These are phyloP conservation scores for Lipophrys pholis DNA, from an alignment of 2,113 vertebrate genomes.

Conservation along the genomic window DNA sequence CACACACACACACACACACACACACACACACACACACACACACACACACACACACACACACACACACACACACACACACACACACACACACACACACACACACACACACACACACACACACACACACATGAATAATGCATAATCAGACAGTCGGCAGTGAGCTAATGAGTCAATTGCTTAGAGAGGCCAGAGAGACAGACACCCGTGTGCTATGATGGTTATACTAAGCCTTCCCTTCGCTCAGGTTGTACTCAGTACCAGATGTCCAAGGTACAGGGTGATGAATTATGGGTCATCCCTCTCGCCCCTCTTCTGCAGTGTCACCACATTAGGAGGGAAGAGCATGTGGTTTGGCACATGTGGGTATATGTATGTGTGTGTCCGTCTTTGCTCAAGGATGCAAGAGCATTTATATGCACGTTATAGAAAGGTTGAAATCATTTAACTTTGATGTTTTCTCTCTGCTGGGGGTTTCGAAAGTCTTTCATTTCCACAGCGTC, in stretches of 20 bases:
- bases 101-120: slow-evolving; percentile 13
- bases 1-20: slow-evolving; percentile 14
- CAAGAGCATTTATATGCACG: slow-evolving; percentile 31
- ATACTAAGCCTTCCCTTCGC: slow-evolving; percentile 58
- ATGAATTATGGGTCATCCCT: slow-evolving; percentile 77
- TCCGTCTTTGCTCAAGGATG: slow-evolving; percentile 46
- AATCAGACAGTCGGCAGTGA: slow-evolving; percentile 66
- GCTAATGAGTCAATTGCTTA: slow-evolving; percentile 80
- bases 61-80: not conserved
- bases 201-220: slow-evolving; percentile 56
- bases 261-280: slow-evolving; percentile 70
- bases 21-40: slow-evolving; percentile 6
- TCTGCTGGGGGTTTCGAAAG: too few relatives aligned
- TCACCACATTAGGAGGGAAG: slow-evolving; percentile 60
- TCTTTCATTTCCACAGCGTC: not conserved
- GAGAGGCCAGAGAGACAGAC: slow-evolving; percentile 71
- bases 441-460: slow-evolving; percentile 38
- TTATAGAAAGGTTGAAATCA: slow-evolving; percentile 32
- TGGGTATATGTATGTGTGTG: slow-evolving; percentile 22
- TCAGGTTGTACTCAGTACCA: slow-evolving; percentile 66
- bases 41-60: slow-evolving; percentile 6
- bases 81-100: slow-evolving; percentile 15
- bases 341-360: slow-evolving; percentile 58
- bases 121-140: slow-evolving; percentile 82
- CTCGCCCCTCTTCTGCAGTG: slow-evolving; percentile 56